Base-by-base conservation (phyloP, 1,140 invertebrate species). In the Neodiprion virginianus region DNA sequence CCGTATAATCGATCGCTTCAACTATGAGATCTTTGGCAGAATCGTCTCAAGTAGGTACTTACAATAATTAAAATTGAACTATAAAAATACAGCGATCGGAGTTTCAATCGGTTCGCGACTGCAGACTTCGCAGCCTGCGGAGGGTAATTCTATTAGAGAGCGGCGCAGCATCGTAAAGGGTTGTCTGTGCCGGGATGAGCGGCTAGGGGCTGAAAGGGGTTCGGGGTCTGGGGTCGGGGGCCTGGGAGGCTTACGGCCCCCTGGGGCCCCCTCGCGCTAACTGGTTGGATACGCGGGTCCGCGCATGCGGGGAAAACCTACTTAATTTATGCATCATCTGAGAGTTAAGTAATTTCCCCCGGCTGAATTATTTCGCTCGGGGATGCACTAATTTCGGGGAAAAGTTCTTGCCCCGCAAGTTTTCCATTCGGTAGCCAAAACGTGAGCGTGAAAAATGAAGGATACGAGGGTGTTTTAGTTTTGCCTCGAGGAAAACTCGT, bases 291-390 rank as follows among this genome's bases (percentile, higher is more conserved):
- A 40, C 28, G 28, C 28, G 28, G 28, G 28, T 40, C 28, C 28
- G 28, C 28, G 28, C 28, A 40, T 40, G 28, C 28, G 28, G 28
- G 28, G 28, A 86, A 88, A 87, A 88, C 81, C 79, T 81, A 83
- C 85, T 89, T 89, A 89, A 89, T 89, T 89, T 89, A 89, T 89
- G 88, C 88, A 88, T 89, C 88, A 89, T 89, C 86, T 86, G 88
- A 89, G 87, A 88, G 87, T 88, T 89, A 89, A 89, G 88, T 89
- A 89, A 89, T 89, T 89, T 88, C 86, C 85, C 84, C 86, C 85
- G 28, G 80, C 80, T 83, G 85, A 87, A 87, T 87, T 87, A 86
- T 82, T 85, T 81, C 74, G 74, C 77, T 75, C 48, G 28, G 74
- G 75, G 72, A 76, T 69, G 76, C 79, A 78, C 74, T 61, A 61